Evolutionary conservation across 1,140 invertebrate species (phyloP).

Genomic region (Drosophila cardini): DNA sequence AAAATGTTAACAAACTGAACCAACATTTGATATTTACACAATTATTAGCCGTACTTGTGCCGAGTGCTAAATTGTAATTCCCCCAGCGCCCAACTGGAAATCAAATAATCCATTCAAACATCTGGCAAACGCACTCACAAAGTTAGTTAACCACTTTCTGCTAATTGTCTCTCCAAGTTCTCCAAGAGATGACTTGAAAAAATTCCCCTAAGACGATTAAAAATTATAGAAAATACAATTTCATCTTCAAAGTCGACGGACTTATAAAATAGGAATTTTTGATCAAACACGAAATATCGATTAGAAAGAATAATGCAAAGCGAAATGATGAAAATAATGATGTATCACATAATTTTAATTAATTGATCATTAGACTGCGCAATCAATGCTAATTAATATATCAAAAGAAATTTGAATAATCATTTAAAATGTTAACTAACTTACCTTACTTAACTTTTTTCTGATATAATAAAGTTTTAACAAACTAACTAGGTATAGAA

Average conservation of each 20-base stretch:
- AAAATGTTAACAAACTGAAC: slow-evolving; percentile 42
- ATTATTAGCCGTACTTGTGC: slow-evolving; percentile 53
- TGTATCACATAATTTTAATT: slow-evolving; percentile 14
- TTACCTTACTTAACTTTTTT: slow-evolving; percentile 11
- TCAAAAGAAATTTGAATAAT: slow-evolving; percentile 13
- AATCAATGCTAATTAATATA: neutral
- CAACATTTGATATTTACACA: slow-evolving; percentile 58
- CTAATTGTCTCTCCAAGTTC: slow-evolving; percentile 13
- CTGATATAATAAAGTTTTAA: neutral
- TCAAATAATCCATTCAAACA: slow-evolving; percentile 2
- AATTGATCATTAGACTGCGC: slow-evolving; percentile 12
- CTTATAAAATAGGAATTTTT: neutral
- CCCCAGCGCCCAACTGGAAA: slow-evolving; percentile 29
- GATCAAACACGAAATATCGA: neutral
- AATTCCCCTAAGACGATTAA: slow-evolving; percentile 39
- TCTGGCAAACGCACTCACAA: slow-evolving; percentile 3
- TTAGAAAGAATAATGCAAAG: slow-evolving; percentile 1
- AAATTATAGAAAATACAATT: slow-evolving; percentile 5
- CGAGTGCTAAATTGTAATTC: slow-evolving; percentile 48
- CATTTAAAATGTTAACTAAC: neutral
- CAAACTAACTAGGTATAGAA: too few relatives aligned
- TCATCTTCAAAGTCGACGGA: neutral
- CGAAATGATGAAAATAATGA: slow-evolving; percentile 16
- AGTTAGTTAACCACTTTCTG: slow-evolving; percentile 24
- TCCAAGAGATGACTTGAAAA: slow-evolving; percentile 35